Evolutionary conservation across 1,140 invertebrate genomes (phyloP).

Genomic region (Sitobion miscanthi): DNA sequence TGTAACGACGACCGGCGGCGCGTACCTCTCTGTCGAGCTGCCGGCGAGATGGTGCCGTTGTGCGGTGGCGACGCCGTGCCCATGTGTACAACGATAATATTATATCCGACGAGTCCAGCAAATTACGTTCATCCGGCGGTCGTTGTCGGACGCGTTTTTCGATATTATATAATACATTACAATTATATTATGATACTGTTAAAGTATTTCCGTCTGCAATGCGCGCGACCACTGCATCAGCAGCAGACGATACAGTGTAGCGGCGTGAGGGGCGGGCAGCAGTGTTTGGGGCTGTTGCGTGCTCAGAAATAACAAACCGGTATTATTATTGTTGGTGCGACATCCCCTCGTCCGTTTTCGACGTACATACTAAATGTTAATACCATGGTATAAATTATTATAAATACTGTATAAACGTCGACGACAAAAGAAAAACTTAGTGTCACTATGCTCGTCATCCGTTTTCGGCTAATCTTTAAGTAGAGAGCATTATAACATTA

Average conservation of each 20-base stretch:
- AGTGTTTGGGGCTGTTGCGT: not conserved
- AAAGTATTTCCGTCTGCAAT: not conserved
- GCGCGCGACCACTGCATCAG: not conserved
- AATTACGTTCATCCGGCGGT: conserved; percentile 10
- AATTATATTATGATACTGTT: not conserved
- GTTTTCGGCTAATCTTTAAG: not conserved
- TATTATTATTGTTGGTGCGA: not conserved
- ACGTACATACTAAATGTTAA: not conserved
- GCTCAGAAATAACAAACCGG: not conserved
- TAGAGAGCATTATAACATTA: not conserved
- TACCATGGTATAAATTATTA: not conserved
- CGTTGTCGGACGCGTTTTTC: not conserved
- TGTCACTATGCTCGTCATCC: not conserved
- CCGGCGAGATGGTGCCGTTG: not conserved
- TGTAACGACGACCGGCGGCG: not conserved
- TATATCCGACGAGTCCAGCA: not conserved
- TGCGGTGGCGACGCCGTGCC: not conserved
- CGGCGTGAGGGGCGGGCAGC: no score
- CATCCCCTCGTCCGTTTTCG: not conserved
- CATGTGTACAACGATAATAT: no score
- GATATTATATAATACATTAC: not conserved
- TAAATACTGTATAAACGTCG: not conserved
- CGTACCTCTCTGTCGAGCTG: not conserved
- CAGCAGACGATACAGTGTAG: not conserved
- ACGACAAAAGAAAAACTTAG: not conserved